Base-by-base conservation (phyloP, 2,888 invertebrate species). In the Eugnorisma glareosa region DNA sequence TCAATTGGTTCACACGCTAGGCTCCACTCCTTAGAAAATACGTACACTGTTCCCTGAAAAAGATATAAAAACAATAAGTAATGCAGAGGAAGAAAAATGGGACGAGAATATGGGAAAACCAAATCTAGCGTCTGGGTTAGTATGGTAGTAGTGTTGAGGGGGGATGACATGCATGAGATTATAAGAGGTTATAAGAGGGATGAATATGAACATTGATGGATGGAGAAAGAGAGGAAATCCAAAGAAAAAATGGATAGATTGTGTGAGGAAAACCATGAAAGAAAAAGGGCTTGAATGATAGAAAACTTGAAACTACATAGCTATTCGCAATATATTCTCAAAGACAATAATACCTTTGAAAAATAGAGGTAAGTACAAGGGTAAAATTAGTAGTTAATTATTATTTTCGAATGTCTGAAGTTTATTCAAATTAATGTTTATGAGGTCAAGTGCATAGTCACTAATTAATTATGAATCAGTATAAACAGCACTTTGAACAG, bases 1-100 rank as follows among this genome's bases (percentile, higher is more conserved):
- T 88, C 88, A 0, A 88, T 11, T 24, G 63, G 37, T 28, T 86
- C 82, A 73, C 88, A 88, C 0, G 80, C 28, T 8, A 87, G 1
- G 67, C 31, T 84, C 51, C 78, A 84, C 2, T 87, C 79, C 64
- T 75, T 82, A 7, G 67, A n/a, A 1, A 83, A 35, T 59, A 88
- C 10, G 67, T 77, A 76, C 11, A 2, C 54, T 48, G 63, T 0
- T 15, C 85, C 88, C 88, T 88, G 88, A 2, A 84, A 88, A 35
- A n/a, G 13, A 51, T 21, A 37, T 24, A 45, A 72, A 28, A 28
- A n/a, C 3, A 28, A 64, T 31, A 7, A 10, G 13, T 24, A 73
- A 37, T 15, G 18, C 8, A 24, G 31, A 43, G 15, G 10, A 70
- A 24, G 4, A 8, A 13, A 54, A 54, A n/a, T 54, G n/a, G 3